Percentiles rank a stretch among this genome's conserved stretches.
Conservation (phyloP, 2,113 vertebrate species). For the Myxocyprinus asiaticus region DNA sequence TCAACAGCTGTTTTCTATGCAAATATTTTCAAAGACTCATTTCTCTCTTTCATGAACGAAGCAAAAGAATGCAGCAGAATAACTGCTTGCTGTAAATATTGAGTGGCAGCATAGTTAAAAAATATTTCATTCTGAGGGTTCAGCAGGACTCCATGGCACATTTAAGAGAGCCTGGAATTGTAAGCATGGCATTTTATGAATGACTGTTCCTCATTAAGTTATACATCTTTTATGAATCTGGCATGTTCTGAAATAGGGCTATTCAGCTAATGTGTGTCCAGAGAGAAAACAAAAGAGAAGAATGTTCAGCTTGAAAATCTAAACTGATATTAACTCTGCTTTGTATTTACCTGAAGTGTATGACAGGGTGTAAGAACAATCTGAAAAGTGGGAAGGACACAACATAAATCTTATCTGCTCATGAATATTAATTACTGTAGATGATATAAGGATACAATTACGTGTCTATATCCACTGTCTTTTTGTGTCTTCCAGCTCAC, state of each 20-base stretch:
- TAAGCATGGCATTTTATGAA: conserved; percentile 7
- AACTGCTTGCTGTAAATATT: conserved; percentile 8
- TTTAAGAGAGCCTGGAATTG: conserved; percentile 1
- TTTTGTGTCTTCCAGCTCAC: no score
- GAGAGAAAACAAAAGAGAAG: neutral
- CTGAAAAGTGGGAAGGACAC: no score
- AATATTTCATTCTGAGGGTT: conserved; percentile 13
- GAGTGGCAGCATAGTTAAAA: neutral
- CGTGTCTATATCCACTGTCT: no score
- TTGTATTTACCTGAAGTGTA: neutral
- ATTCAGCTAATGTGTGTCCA: conserved; percentile 10
- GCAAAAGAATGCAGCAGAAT: neutral
- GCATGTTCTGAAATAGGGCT: conserved; percentile 15
- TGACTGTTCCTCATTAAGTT: conserved; percentile 7
- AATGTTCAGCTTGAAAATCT: neutral
- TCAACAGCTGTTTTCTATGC: conserved; percentile 18
- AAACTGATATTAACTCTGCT: neutral
- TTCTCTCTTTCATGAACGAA: neutral
- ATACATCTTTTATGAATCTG: conserved; percentile 23
- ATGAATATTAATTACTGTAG: no score
- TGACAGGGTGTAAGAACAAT: no score
- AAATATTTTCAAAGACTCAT: neutral
- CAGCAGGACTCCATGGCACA: neutral
- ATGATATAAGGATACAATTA: no score
- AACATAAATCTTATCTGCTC: no score